phyloP scores from a whole-genome alignment of 2,113 vertebrate genomes.

The Cichladusa arquata region DNA sequence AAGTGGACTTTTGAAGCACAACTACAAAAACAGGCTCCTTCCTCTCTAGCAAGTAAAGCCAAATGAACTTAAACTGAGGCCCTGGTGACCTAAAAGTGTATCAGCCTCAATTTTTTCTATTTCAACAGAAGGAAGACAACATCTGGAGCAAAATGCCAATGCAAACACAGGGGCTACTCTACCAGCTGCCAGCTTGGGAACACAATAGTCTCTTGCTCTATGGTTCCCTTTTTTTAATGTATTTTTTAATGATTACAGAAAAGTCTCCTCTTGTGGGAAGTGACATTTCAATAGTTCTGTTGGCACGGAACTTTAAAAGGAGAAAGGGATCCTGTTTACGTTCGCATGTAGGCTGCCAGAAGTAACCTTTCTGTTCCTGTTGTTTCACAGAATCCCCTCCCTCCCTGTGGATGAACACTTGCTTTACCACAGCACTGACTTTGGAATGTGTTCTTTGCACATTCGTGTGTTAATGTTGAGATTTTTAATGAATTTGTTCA shows the following conservation, averaged over 20 bases:
- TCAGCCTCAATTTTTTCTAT: slow-evolving; percentile 66
- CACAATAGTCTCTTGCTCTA: slow-evolving; percentile 59
- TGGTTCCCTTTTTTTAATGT: slow-evolving; percentile 58
- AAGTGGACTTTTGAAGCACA: slow-evolving; percentile 75
- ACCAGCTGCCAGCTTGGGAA: slow-evolving; percentile 61
- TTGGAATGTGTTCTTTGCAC: slow-evolving; percentile 64
- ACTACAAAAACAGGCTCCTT: slow-evolving; percentile 56
- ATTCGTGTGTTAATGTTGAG: slow-evolving; percentile 58
- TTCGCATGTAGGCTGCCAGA: slow-evolving; percentile 57
- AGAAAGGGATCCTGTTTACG: slow-evolving; percentile 33
- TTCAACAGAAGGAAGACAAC: slow-evolving; percentile 66
- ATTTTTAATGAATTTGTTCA: slow-evolving; percentile 72
- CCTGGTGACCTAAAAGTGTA: slow-evolving; percentile 28
- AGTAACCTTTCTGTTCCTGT: slow-evolving; percentile 50
- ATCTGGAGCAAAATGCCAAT: slow-evolving; percentile 67
- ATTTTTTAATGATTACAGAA: slow-evolving; percentile 55
- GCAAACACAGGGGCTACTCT: slow-evolving; percentile 61
- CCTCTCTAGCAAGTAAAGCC: slow-evolving; percentile 38
- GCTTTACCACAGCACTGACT: slow-evolving; percentile 74
- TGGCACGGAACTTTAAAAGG: slow-evolving; percentile 54
- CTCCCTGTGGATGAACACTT: slow-evolving; percentile 62
- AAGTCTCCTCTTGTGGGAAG: slow-evolving; percentile 55
- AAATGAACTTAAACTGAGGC: slow-evolving; percentile 35
- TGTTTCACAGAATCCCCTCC: slow-evolving; percentile 57
- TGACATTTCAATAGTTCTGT: slow-evolving; percentile 65